These are phyloP conservation scores for Hyposmocoma kahamanoa DNA, from an alignment of 1,140 invertebrate genomes.

Conservation along the genomic window DNA sequence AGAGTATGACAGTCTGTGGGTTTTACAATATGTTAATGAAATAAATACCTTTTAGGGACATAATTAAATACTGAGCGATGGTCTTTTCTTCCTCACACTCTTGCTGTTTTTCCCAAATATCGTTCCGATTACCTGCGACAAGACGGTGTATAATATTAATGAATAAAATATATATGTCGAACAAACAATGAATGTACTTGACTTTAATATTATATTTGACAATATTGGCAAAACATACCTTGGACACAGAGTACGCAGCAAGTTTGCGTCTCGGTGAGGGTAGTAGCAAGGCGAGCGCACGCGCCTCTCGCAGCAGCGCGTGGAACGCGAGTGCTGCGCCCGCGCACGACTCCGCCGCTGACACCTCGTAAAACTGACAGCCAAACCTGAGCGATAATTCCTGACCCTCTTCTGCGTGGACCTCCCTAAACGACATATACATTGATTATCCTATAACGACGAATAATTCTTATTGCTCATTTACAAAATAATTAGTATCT, in stretches of 20 bases:
- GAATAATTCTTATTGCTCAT: too few relatives aligned
- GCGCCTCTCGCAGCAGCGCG: conserved; percentile 79
- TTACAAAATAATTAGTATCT: too few relatives aligned
- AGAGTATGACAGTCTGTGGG: conserved; percentile 23
- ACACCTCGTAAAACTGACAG: conserved; percentile 89
- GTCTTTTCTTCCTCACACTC: conserved; percentile 82
- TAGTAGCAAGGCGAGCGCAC: conserved; percentile 78
- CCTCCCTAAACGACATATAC: conserved; percentile 71
- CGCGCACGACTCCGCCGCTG: conserved; percentile 83
- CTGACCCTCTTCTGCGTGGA: conserved; percentile 84
- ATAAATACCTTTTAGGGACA: conserved; percentile 9
- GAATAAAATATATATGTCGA: neutral
- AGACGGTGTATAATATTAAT: conserved; percentile 22
- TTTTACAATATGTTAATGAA: conserved; percentile 23
- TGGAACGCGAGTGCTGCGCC: conserved; percentile 85
- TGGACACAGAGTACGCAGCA: conserved; percentile 83
- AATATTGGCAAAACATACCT: conserved; percentile 51
- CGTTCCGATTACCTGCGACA: conserved; percentile 80
- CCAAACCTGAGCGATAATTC: conserved; percentile 82
- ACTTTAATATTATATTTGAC: conserved; percentile 3
- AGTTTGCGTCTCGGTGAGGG: conserved; percentile 79
- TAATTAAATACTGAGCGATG: conserved; percentile 80
- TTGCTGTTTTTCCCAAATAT: conserved; percentile 86
- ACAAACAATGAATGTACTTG: too few relatives aligned
- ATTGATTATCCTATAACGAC: too few relatives aligned